Conservation (phyloP, 1,140 invertebrate genomes). For the Hestina assimilis region DNA sequence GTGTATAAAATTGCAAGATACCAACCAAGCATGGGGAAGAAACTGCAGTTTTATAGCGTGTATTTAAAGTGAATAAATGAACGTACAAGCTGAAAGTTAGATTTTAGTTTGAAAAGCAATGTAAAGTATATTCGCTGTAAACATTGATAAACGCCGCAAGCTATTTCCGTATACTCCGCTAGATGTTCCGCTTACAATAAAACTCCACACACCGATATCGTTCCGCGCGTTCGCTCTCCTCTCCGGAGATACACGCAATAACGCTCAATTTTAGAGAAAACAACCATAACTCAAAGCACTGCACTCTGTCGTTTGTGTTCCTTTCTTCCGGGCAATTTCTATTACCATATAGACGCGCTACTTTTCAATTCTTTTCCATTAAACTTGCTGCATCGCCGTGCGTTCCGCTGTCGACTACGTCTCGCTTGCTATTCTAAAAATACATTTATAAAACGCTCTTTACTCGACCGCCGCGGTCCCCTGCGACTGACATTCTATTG, state of each 20-base stretch:
- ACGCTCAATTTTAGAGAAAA: conserved; percentile 72
- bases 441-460: conserved; percentile 76
- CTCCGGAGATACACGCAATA: conserved; percentile 28
- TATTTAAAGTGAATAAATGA: not conserved
- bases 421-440: conserved; percentile 62
- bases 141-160: conserved; percentile 38
- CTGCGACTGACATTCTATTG: conserved; percentile 67
- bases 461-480: conserved; percentile 60
- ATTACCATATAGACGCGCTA: conserved; percentile 78
- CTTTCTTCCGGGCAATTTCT: conserved; percentile 77
- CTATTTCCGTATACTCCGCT: conserved; percentile 49
- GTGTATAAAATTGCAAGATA: no score
- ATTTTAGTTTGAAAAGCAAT: conserved; percentile 15
- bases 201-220: conserved; percentile 36
- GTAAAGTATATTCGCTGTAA: conserved; percentile 21
- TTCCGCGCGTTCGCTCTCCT: conserved; percentile 33
- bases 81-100: not conserved
- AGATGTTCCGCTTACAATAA: conserved; percentile 52
- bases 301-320: conserved; percentile 71
- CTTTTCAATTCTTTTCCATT: conserved; percentile 79
- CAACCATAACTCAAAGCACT: conserved; percentile 72
- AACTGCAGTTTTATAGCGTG: no score
- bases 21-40: no score
- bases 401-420: conserved; percentile 58
- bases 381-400: conserved; percentile 74